A percentile compares a stretch with the other conserved stretches of the same genome.
These are phyloP conservation scores for Zelostemma sp. DNA, from an alignment of 1,140 invertebrate species.

Conservation along the genomic window DNA sequence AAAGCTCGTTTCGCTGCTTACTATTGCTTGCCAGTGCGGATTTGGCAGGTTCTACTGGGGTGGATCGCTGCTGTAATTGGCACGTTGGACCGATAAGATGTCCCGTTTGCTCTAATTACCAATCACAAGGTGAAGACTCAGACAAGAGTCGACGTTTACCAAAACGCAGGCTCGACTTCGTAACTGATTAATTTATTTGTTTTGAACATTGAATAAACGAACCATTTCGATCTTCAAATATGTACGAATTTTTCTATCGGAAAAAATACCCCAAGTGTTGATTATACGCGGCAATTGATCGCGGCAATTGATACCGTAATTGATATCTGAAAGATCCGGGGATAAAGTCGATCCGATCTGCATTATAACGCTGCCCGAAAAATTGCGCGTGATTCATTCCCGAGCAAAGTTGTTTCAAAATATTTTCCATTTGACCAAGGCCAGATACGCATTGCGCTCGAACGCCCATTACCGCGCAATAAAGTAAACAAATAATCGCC, in stretches of 20 bases:
- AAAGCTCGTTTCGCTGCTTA: not conserved
- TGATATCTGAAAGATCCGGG: not conserved
- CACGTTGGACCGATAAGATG: conserved; percentile 1
- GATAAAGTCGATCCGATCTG: not conserved
- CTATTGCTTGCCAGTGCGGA: not conserved
- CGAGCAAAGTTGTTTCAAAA: not conserved
- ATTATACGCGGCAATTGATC: not conserved
- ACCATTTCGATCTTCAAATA: too few relatives aligned
- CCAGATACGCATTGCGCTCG: not conserved
- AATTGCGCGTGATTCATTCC: not conserved
- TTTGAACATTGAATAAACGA: too few relatives aligned
- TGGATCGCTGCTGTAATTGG: not conserved
- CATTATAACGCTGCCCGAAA: not conserved
- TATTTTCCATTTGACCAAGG: conserved; percentile 6
- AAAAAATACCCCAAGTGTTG: too few relatives aligned
- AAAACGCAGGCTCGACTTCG: too few relatives aligned
- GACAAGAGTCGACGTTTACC: too few relatives aligned
- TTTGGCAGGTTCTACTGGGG: not conserved
- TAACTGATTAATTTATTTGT: too few relatives aligned
- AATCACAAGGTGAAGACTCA: conserved; percentile 5
- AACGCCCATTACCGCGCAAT: not conserved
- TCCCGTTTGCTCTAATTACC: conserved; percentile 6
- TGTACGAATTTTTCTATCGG: too few relatives aligned
- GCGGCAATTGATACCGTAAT: not conserved
- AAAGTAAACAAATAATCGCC: not conserved